Evolutionary conservation across 2,797 vertebrate genomes (phyloP), one percentile per base, ranked within the genome.

Genomic region (Myotis myotis): DNA sequence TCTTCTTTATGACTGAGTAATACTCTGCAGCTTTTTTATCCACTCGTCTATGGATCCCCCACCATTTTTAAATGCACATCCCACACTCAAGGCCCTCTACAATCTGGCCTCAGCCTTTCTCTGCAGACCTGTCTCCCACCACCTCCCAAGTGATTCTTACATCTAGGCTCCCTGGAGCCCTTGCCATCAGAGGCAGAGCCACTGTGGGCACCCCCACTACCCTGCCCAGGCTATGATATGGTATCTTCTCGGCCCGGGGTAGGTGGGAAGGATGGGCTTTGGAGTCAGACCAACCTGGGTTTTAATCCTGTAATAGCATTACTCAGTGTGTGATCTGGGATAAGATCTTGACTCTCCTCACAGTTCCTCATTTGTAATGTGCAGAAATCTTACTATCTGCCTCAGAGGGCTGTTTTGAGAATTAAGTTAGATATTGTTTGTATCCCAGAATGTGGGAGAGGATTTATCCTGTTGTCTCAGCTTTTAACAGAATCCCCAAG

Each of bases 31-130:
- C 74, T 76, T 51, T 76, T 33, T 76, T 8, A 22, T 51, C 47
- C 47, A 33, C 64, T 66, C 16, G 2, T 33, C 10, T 23, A 7
- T 33, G 6, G 60, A 7, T 8, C 20, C 23, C 66, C 66, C 1
- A 2, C 51, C n/a, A 53, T 38, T 38, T 81, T 70, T 36, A 78
- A 64, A 33, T 2, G 30, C 12, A 28, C 1, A 5, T 41, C 33
- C n/a, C 55, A 41, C 1, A 8, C 20, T 8, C 2, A 0, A 44
- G 60, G n/a, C 12, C 12, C 6, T 51, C 12, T 51, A 2, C 8
- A 10, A 5, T 36, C 38, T n/a, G 75, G 30, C 81, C 28, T 23
- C 30, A 38, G 68, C 23, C 33, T 30, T 38, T 33, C 55, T 92
- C 86, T 55, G 10, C 1, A 12, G 47, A 22, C 5, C 36, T 5